A percentile compares a stretch with the other conserved stretches of the same genome.
phyloP scores from a whole-genome alignment of 64 coral and sea anemone genomes.

The Porites australiensis region DNA sequence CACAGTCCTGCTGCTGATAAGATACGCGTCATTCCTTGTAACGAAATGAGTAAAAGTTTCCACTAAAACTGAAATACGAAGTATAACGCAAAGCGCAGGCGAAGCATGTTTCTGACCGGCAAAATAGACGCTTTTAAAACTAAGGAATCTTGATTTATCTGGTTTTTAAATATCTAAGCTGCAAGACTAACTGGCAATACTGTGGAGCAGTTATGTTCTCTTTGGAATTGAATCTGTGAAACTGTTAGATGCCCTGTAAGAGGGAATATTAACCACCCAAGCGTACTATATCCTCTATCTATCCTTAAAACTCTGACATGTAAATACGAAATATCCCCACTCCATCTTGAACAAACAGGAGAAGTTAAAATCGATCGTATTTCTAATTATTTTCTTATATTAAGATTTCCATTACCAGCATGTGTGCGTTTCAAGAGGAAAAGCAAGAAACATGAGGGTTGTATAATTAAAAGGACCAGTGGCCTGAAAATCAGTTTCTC shows the following conservation, averaged over 20 bases:
- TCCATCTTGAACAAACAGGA: neutral
- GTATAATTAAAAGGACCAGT: neutral
- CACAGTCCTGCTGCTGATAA: conserved; percentile 25
- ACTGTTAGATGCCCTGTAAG: neutral
- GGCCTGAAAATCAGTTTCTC: neutral
- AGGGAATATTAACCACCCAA: neutral
- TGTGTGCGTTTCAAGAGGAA: neutral
- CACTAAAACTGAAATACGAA: conserved; percentile 33
- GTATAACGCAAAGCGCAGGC: conserved; percentile 37
- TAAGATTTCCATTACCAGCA: conserved; percentile 9
- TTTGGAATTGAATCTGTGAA: neutral
- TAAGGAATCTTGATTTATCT: neutral
- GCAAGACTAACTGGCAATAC: neutral
- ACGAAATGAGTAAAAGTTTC: conserved; percentile 42
- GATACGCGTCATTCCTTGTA: conserved; percentile 17
- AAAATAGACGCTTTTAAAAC: conserved; percentile 17
- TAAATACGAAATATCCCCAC: neutral
- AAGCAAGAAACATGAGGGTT: neutral
- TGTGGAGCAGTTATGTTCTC: neutral
- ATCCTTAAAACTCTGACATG: neutral
- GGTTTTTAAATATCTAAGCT: conserved; percentile 32
- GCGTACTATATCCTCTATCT: neutral
- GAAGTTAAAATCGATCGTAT: neutral
- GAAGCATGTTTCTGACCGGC: conserved; percentile 18
- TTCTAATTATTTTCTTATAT: neutral